Evolutionary conservation across 2,888 invertebrate genomes (phyloP).

Genomic region (Drosophila tanythrix): DNA sequence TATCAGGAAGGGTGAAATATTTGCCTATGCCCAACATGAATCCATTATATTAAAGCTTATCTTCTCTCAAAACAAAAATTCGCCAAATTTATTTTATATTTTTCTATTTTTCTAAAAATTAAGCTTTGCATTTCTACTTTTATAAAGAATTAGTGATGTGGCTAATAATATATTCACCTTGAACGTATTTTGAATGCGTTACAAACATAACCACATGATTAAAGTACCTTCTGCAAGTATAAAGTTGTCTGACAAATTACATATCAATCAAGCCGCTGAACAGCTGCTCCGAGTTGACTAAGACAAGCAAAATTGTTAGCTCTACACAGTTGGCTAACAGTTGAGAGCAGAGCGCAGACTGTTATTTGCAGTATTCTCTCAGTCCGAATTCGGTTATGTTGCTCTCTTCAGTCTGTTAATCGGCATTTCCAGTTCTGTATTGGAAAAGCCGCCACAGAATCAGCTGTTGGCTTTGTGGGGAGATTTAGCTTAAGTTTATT

Average conservation of each 20-base stretch:
- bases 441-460: constrained; percentile 65
- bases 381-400: constrained; percentile 25
- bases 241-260: constrained; percentile 28
- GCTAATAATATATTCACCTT: too few relatives aligned
- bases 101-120: background rate
- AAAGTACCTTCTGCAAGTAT: background rate
- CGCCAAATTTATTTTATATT: too few relatives aligned
- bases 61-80: background rate
- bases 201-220: background rate
- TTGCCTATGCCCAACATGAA: background rate
- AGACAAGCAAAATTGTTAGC: background rate
- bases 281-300: background rate
- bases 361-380: background rate
- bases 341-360: too few relatives aligned
- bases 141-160: too few relatives aligned
- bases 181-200: background rate
- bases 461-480: constrained; percentile 53
- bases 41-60: background rate
- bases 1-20: background rate
- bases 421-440: constrained; percentile 25
- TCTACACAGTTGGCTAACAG: too few relatives aligned
- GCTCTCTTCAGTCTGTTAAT: constrained; percentile 27
- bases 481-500: constrained; percentile 12
- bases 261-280: constrained; percentile 33
- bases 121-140: background rate